phyloP scores from a whole-genome alignment of 2,797 vertebrate species.

The Periparus ater region DNA sequence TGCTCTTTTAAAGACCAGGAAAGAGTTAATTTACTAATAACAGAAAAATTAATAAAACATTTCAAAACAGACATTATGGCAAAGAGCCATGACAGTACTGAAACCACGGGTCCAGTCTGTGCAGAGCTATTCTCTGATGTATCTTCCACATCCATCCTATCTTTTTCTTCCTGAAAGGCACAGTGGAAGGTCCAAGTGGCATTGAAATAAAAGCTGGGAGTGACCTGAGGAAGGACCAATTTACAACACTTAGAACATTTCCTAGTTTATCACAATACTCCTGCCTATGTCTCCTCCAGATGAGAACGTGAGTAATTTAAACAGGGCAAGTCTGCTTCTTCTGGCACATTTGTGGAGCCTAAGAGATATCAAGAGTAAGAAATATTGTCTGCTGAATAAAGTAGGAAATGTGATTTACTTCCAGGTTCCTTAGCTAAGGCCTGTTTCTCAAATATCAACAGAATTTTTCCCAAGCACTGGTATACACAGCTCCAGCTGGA shows the following conservation, averaged over 20 bases:
- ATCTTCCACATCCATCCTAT: neutral
- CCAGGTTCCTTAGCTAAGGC: neutral
- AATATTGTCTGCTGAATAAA: neutral
- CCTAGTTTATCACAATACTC: neutral
- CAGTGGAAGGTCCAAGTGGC: neutral
- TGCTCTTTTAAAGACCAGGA: neutral
- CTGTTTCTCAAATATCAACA: neutral
- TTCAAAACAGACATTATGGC: neutral
- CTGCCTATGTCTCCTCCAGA: neutral
- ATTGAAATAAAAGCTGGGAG: neutral
- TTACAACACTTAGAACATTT: neutral
- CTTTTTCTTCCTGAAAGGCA: neutral
- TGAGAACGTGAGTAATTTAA: neutral
- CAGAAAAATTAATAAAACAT: neutral
- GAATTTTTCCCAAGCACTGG: neutral
- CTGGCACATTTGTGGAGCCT: neutral
- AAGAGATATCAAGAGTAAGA: neutral
- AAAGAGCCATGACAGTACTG: neutral
- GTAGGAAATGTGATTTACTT: neutral
- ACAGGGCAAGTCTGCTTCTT: neutral
- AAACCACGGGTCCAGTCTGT: neutral
- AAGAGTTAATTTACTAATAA: neutral
- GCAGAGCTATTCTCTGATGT: neutral
- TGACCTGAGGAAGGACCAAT: neutral
- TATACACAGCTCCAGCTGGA: neutral